phyloP scores from a whole-genome alignment of 2,888 invertebrate species.

The Geophilus truncorum region DNA sequence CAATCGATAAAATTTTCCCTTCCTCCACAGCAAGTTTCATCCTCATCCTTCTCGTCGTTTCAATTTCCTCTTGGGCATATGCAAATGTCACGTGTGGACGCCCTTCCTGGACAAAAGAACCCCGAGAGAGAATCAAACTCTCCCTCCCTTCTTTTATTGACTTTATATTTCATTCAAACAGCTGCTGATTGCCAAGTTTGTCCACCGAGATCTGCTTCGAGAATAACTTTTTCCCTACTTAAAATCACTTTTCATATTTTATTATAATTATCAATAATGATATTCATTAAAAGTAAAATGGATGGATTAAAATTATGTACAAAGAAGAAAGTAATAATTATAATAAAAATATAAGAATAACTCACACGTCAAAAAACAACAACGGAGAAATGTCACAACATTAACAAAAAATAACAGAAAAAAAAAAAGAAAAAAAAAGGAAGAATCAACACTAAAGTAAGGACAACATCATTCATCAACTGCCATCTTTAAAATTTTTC shows the following conservation, averaged over 20 bases:
- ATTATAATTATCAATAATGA: neutral
- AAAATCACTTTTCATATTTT: neutral
- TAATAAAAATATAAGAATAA: neutral
- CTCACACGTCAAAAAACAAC: neutral
- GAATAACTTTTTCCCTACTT: neutral
- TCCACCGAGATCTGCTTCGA: neutral
- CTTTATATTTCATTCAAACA: constrained; percentile 15
- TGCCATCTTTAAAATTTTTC: neutral
- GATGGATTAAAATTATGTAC: constrained; percentile 14
- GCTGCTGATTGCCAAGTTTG: constrained; percentile 23
- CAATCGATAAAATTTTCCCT: constrained; percentile 21
- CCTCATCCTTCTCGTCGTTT: constrained; percentile 27
- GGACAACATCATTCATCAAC: neutral
- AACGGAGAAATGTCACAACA: constrained; percentile 12
- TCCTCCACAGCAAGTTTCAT: neutral
- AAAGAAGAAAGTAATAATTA: neutral
- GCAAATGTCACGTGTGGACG: constrained; percentile 29
- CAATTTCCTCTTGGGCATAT: constrained; percentile 32
- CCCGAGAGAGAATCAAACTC: constrained; percentile 17
- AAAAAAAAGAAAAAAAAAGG: too few relatives aligned
- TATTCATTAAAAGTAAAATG: neutral
- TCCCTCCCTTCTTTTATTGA: neutral
- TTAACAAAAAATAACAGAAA: neutral
- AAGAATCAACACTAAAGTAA: neutral
- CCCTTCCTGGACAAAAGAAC: constrained; percentile 24